Base-by-base conservation (phyloP, 1,140 invertebrate species). In the Heliconius nattereri region DNA sequence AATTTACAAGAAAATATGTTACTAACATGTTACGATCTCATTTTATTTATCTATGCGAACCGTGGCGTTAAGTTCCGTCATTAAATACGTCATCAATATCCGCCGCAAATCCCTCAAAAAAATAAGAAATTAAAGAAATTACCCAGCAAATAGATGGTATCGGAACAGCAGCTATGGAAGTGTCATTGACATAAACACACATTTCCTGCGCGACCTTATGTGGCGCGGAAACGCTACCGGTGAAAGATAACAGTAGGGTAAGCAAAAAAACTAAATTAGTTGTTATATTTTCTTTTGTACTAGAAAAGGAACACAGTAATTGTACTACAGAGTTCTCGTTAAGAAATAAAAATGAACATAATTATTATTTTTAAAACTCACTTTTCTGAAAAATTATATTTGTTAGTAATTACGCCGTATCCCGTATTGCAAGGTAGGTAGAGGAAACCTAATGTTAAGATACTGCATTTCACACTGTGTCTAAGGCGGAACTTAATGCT, bases 221-320 rank as follows among this genome's bases (percentile, higher is more conserved):
- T 79, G 52, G 49, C 60, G 70, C 79, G 84, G 83, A 84, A 82
- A 82, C 79, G 78, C 84, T 86, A 86, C 84, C 83, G 85, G 86
- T 85, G 86, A 89, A 85, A 89, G 86, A 87, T 86, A 87, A 81
- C 32, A 72, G 84, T 86, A 87, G 49, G 26, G 82, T 76, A 54
- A 66, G 71, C 83, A 89, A n/a, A 85, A 81, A 66, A 2, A 23
- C 23, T 9, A 11, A 23, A 23, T 26, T 60, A 60, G 9, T 23
- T 60, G 9, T 60, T 60, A 60, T 26, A 16, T 40, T 6, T 45
- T 45, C 40, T 45, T 45, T 16, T 45, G 40, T 45, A 45, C 13
- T 45, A 45, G 40, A 60, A 60, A n/a, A 23, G 7, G 8, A 11
- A 9, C 3, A 7, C 0, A 6, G 49, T 52, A 52, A 52, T 20